Evolutionary conservation across 2,888 invertebrate genomes (phyloP), one percentile per base, ranked within the genome.

Genomic region (Arctia plantaginis): DNA sequence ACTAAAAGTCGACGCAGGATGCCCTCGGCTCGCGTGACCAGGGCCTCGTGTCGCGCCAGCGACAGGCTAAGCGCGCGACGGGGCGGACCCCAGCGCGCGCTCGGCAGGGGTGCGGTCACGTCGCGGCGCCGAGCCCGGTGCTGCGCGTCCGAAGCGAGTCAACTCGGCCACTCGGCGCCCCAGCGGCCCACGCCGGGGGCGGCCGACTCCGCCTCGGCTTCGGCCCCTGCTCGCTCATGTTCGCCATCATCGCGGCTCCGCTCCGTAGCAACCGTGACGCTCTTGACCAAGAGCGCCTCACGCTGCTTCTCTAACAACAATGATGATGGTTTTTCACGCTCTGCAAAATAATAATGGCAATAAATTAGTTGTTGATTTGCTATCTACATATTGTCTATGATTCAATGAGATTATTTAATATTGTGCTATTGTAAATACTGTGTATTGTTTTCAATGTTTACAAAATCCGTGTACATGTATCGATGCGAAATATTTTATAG

Each of bases 151-250:
- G 96, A 95, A 97, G 97, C 97, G 98, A 99, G 98, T 99, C 99
- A 99, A 98, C 98, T 98, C 96, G 99, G 99, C 99, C 98, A 99
- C 96, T 98, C 98, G 96, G 97, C 97, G 94, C 98, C 98, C 98
- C 98, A 98, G 87, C 98, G 97, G 92, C 98, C 98, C 92, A 98
- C 98, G 92, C 97, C 97, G 96, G 98, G 98, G 95, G 97, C 90
- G 80, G 90, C 90, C 89, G 94, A 90, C 94, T 96, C 96, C 89
- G 96, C 96, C 93, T 95, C 96, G 93, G 95, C 95, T 88, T 89
- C 90, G 83, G 89, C 88, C 7, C 77, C 77, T 72, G 88, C 89
- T 76, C 74, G 77, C 81, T 86, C 92, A 88, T 92, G 85, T 82
- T 88, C 84, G 85, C 86, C 91, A 90, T 86, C 93, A 91, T 80